Percentiles rank a stretch among this genome's conserved stretches.
Evolutionary conservation across 2,888 invertebrate species (phyloP).

Genomic region (Dilophus febrilis): DNA sequence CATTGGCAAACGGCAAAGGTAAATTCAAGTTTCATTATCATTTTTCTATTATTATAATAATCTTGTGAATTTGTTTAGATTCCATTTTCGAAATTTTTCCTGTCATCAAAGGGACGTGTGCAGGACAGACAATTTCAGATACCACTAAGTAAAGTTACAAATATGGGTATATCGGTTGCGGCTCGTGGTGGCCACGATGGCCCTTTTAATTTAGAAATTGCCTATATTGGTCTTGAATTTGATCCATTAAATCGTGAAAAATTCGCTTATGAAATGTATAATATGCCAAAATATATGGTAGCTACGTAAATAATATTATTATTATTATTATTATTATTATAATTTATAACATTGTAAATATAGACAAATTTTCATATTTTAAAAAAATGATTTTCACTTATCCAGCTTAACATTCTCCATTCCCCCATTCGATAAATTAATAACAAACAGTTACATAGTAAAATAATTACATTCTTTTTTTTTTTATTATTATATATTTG

Average conservation of each 20-base stretch:
- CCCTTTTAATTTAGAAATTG: slow-evolving; percentile 76
- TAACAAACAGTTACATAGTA: too few relatives aligned
- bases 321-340: too few relatives aligned
- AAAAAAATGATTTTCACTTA: too few relatives aligned
- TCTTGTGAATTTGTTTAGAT: slow-evolving; percentile 41
- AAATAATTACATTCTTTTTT: too few relatives aligned
- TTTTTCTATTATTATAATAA: background rate
- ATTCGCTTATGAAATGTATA: slow-evolving; percentile 89
- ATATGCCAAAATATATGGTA: slow-evolving; percentile 46
- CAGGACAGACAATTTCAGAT: slow-evolving; percentile 65
- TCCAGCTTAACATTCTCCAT: too few relatives aligned
- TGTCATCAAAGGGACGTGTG: slow-evolving; percentile 64
- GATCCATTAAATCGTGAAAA: slow-evolving; percentile 68
- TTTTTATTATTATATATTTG: too few relatives aligned
- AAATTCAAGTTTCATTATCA: slow-evolving; percentile 11
- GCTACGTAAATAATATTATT: too few relatives aligned
- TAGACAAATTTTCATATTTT: too few relatives aligned
- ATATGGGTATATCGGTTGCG: slow-evolving; percentile 66
- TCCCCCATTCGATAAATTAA: too few relatives aligned
- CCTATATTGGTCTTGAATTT: slow-evolving; percentile 74
- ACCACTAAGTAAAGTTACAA: slow-evolving; percentile 41
- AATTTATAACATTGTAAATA: too few relatives aligned
- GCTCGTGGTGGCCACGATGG: slow-evolving; percentile 59
- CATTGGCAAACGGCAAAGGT: slow-evolving; percentile 92
- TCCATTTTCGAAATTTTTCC: slow-evolving; percentile 84